Evolutionary conservation across 2,797 vertebrate genomes (phyloP).

Genomic region (Thunnus albacares): DNA sequence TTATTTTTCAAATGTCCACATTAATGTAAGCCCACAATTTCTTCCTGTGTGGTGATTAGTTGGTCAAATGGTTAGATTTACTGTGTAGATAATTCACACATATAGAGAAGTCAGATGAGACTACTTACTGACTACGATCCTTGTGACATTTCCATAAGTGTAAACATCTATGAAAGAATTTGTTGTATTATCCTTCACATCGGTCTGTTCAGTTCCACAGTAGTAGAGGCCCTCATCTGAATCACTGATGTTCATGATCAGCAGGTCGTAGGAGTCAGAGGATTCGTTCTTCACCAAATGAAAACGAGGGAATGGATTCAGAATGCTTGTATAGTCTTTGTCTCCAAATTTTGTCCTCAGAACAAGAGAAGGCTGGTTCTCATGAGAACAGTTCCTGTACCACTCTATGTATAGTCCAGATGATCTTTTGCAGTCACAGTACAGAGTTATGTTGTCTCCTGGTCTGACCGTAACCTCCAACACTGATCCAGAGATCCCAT

Average conservation of each 20-base stretch:
- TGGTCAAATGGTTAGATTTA: too few species aligned
- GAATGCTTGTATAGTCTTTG: too few species aligned
- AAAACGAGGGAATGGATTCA: constrained; percentile 30
- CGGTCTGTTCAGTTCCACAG: constrained; percentile 33
- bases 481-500: constrained; percentile 24
- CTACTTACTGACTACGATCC: too few species aligned
- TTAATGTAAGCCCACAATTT: not conserved
- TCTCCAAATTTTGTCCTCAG: not conserved
- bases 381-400: constrained; percentile 69
- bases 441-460: constrained; percentile 65
- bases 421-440: constrained; percentile 50
- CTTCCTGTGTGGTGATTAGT: not conserved
- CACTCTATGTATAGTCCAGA: constrained; percentile 31
- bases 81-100: not conserved
- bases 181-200: too few species aligned
- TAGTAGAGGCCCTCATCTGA: constrained; percentile 68
- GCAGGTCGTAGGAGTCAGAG: constrained; percentile 50
- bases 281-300: constrained; percentile 37
- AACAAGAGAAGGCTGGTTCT: constrained; percentile 52
- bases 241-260: constrained; percentile 54
- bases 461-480: constrained; percentile 26
- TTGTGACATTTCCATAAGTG: too few species aligned
- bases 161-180: too few species aligned
- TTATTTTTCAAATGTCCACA: too few species aligned
- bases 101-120: not conserved